Percentiles rank a stretch among this genome's conserved stretches.
phyloP scores from a whole-genome alignment of 2,113 vertebrate genomes.

The Paedocypris sp. region DNA sequence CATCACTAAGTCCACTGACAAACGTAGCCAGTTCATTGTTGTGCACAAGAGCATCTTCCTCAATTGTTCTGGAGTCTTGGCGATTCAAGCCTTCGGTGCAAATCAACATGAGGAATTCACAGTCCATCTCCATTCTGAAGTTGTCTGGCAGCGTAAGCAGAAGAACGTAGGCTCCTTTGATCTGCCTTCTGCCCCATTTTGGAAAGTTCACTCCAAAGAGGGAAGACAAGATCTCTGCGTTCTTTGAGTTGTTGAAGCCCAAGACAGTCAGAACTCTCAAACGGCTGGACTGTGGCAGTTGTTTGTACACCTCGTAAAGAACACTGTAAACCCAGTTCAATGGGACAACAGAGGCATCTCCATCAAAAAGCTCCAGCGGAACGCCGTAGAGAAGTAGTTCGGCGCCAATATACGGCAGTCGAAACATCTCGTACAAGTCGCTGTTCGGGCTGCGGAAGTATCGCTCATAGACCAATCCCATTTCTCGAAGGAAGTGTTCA shows the following conservation, averaged over 20 bases:
- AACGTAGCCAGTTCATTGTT: conserved; percentile 55
- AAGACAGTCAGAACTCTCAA: conserved; percentile 45
- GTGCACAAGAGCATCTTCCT: conserved; percentile 14
- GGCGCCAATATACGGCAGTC: conserved; percentile 47
- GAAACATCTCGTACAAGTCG: conserved; percentile 41
- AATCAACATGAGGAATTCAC: conserved; percentile 67
- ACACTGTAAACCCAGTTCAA: conserved; percentile 47
- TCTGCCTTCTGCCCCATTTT: conserved; percentile 43
- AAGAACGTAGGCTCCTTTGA: conserved; percentile 56
- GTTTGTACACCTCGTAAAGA: conserved; percentile 45
- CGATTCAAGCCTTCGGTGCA: conserved; percentile 58
- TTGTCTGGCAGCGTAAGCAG: conserved; percentile 48
- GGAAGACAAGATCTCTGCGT: conserved; percentile 67
- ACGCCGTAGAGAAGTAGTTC: conserved; percentile 54
- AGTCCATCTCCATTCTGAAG: conserved; percentile 56
- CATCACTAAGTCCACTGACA: conserved; percentile 50
- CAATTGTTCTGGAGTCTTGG: conserved; percentile 6
- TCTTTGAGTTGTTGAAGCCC: conserved; percentile 43
- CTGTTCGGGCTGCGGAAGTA: conserved; percentile 33
- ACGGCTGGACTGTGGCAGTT: conserved; percentile 38
- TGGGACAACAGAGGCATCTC: conserved; percentile 53
- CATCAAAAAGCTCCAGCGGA: conserved; percentile 59
- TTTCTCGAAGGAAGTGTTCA: conserved; percentile 61
- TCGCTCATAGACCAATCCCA: conserved; percentile 59
- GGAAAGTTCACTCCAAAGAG: conserved; percentile 70